phyloP scores from a whole-genome alignment of 2,888 invertebrate genomes.

The Heliconius charithonia region DNA sequence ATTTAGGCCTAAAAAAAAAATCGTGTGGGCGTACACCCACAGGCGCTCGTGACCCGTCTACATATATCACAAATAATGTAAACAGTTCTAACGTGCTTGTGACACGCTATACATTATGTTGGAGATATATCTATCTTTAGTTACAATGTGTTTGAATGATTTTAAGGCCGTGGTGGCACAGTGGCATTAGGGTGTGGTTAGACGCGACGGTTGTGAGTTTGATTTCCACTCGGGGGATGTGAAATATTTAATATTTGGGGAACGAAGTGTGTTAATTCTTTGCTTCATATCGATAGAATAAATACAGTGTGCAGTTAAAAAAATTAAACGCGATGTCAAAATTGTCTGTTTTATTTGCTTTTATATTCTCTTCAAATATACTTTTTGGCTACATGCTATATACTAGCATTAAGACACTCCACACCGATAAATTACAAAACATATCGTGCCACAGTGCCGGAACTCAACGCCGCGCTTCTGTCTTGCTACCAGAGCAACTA shows the following conservation, averaged over 20 bases:
- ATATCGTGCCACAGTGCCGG: too few relatives aligned
- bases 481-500: background rate
- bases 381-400: too few relatives aligned
- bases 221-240: background rate
- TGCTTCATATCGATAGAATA: background rate
- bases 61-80: slow-evolving; percentile 32
- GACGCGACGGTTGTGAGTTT: background rate
- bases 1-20: slow-evolving; percentile 3
- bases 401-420: too few relatives aligned
- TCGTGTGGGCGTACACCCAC: background rate
- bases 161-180: background rate
- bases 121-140: background rate
- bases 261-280: too few relatives aligned
- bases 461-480: too few relatives aligned
- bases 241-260: too few relatives aligned
- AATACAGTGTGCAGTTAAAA: background rate
- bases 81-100: slow-evolving; percentile 26
- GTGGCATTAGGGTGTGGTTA: too few relatives aligned
- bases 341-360: too few relatives aligned
- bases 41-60: slow-evolving; percentile 28
- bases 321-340: too few relatives aligned
- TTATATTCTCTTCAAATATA: too few relatives aligned
- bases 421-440: too few relatives aligned
- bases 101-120: slow-evolving; percentile 22
- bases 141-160: background rate